These are phyloP conservation scores for Allobates femoralis DNA, from an alignment of 2,797 vertebrate species.

Conservation along the genomic window DNA sequence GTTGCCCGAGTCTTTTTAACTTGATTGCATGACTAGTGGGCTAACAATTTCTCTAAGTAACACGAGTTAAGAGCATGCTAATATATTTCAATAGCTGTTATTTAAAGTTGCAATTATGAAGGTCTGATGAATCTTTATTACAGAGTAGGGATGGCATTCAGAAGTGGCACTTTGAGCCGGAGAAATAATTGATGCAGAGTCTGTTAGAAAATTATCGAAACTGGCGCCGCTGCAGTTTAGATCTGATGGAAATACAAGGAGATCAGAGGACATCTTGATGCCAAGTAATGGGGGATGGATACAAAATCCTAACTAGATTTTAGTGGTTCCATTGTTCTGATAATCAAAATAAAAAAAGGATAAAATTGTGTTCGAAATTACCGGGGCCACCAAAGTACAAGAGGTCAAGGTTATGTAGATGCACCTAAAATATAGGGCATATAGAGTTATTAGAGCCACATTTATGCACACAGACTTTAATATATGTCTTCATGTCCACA, in stretches of 20 bases:
- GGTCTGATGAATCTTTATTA: slow-evolving; percentile 59
- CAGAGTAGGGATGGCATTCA: slow-evolving; percentile 18
- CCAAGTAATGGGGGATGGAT: neutral
- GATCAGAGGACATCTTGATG: slow-evolving; percentile 16
- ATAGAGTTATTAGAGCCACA: too few species aligned
- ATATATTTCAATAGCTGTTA: slow-evolving; percentile 56
- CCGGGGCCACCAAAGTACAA: neutral
- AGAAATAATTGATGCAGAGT: slow-evolving; percentile 58
- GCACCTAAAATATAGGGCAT: too few species aligned
- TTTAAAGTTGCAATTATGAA: slow-evolving; percentile 57
- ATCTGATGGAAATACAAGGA: slow-evolving; percentile 23
- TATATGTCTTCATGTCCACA: too few species aligned
- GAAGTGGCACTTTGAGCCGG: slow-evolving; percentile 37
- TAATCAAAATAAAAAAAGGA: neutral
- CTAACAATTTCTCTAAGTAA: slow-evolving; percentile 58
- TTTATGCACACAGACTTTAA: too few species aligned
- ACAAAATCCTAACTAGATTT: neutral
- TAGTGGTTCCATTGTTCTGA: neutral
- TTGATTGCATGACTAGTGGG: slow-evolving; percentile 60
- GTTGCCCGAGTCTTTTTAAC: slow-evolving; percentile 32
- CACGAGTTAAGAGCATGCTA: slow-evolving; percentile 61
- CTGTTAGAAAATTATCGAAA: slow-evolving; percentile 51
- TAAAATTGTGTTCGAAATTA: neutral
- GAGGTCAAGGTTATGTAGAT: neutral
- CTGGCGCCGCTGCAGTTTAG: slow-evolving; percentile 4